These are phyloP conservation scores for Leptinotarsa lineolata DNA, from an alignment of 1,140 invertebrate species.

Conservation along the genomic window DNA sequence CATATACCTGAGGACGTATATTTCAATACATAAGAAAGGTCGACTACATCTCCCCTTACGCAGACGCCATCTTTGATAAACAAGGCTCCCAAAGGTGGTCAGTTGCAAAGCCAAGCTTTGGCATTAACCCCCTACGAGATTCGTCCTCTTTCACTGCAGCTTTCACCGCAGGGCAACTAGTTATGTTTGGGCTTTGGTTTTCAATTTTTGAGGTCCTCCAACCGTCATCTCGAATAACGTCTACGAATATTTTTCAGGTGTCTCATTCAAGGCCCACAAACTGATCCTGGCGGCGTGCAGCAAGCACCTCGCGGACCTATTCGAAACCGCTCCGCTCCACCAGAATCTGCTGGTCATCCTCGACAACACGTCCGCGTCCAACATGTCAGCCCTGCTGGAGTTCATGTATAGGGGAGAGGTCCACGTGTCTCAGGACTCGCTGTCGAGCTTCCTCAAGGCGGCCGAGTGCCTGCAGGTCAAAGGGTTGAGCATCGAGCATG, in stretches of 20 bases:
- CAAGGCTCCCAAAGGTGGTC: too few species aligned
- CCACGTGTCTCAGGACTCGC: conserved; percentile 85
- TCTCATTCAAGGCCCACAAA: conserved; percentile 85
- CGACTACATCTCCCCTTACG: too few species aligned
- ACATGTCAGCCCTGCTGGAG: conserved; percentile 87
- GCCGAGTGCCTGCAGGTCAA: conserved; percentile 87
- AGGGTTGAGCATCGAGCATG: conserved; percentile 77
- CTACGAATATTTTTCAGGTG: conserved; percentile 66
- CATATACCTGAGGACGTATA: too few species aligned
- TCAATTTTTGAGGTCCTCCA: background rate
- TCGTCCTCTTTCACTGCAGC: too few species aligned
- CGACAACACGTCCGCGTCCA: conserved; percentile 83
- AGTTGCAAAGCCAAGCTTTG: too few species aligned
- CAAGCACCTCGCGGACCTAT: conserved; percentile 90
- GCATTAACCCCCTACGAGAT: too few species aligned
- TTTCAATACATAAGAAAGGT: too few species aligned
- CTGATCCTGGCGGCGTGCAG: conserved; percentile 91
- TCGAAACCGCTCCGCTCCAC: conserved; percentile 82
- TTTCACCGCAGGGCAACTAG: too few species aligned
- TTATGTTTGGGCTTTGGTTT: background rate
- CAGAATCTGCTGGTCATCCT: conserved; percentile 84
- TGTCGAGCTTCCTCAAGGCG: conserved; percentile 87
- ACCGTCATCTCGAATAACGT: background rate
- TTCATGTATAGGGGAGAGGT: conserved; percentile 95
- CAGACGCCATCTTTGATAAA: too few species aligned